Percentiles rank a stretch among this genome's conserved stretches.
Evolutionary conservation across 2,888 invertebrate genomes (phyloP).

Genomic region (Brachynemurus nebulosus): DNA sequence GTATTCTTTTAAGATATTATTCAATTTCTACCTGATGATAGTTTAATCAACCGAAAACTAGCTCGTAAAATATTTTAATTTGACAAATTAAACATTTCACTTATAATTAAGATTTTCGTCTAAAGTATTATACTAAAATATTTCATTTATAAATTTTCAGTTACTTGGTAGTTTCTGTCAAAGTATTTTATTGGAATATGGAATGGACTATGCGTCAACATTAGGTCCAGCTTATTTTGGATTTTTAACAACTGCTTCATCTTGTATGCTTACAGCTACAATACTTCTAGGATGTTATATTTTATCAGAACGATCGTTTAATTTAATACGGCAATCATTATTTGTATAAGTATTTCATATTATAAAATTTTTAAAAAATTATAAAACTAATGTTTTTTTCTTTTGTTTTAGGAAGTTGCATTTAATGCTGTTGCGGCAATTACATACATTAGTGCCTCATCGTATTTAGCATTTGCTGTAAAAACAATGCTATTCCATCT

Average conservation of each 20-base stretch:
- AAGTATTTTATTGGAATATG: slow-evolving; percentile 64
- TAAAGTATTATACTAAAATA: neutral
- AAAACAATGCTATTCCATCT: slow-evolving; percentile 65
- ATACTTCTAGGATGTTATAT: slow-evolving; percentile 64
- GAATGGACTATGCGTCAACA: slow-evolving; percentile 52
- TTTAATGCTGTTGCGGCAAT: slow-evolving; percentile 66
- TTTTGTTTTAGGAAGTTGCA: slow-evolving; percentile 64
- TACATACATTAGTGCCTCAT: slow-evolving; percentile 64
- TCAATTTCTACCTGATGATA: too few species aligned
- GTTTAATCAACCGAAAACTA: too few species aligned
- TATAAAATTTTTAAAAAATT: neutral
- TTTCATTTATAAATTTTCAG: slow-evolving; percentile 29
- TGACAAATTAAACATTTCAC: neutral
- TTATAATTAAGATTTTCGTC: too few species aligned
- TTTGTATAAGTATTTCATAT: slow-evolving; percentile 54
- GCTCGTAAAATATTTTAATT: too few species aligned
- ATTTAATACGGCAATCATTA: slow-evolving; percentile 62
- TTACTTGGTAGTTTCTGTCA: slow-evolving; percentile 71
- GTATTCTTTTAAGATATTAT: too few species aligned
- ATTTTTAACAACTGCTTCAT: slow-evolving; percentile 66
- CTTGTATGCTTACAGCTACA: slow-evolving; percentile 63
- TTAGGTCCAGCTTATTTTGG: slow-evolving; percentile 71
- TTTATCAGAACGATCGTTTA: slow-evolving; percentile 61
- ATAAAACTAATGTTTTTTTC: too few species aligned
- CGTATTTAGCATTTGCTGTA: slow-evolving; percentile 66